Evolutionary conservation across 2,888 invertebrate species (phyloP), one percentile per base, ranked within the genome.

Genomic region (Pemphredon lugubris): DNA sequence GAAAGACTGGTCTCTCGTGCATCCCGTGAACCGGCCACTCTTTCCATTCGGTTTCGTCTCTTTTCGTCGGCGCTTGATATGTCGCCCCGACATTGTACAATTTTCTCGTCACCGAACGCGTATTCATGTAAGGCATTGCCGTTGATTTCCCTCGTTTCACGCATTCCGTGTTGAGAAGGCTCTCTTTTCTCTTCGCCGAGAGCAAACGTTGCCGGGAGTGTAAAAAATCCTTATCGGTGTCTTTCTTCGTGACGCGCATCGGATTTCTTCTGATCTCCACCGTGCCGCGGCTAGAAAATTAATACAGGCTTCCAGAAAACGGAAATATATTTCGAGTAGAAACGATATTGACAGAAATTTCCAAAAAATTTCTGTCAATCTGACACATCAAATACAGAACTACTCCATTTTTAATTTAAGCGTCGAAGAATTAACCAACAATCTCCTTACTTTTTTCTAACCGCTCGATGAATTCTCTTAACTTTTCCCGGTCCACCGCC

Each of bases 21-120:
- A 89, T 89, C 40, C 89, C 89, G 66, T 89, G 88, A 2, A 75
- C 83, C 0, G 89, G 89, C 89, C 89, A 89, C 18, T 87, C 84
- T 39, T 84, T 88, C 86, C 87, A 87, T 57, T 88, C 83, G 13
- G 65, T 77, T 42, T 82, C 82, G 44, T 89, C 88, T 11, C 69
- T 57, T 18, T 74, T 51, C 0, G 84, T 86, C 0, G 89, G 88
- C 1, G 88, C 82, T 11, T 88, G 85, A 63, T 87, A 84, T 18
- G 86, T 87, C 3, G 89, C 87, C 2, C 88, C 89, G 0, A 88
- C 84, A 13, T 84, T 89, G 65, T 83, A 85, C 77, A 87, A 74
- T 51, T 87, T 88, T 13, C 86, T 71, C 5, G 89, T 88, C n/a
- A 87, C 84, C 13, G 88, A 88, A 67, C 89, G 81, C 2, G 89